Evolutionary conservation across 2,113 vertebrate species (phyloP).

Genomic region (Cryptotis parvus): DNA sequence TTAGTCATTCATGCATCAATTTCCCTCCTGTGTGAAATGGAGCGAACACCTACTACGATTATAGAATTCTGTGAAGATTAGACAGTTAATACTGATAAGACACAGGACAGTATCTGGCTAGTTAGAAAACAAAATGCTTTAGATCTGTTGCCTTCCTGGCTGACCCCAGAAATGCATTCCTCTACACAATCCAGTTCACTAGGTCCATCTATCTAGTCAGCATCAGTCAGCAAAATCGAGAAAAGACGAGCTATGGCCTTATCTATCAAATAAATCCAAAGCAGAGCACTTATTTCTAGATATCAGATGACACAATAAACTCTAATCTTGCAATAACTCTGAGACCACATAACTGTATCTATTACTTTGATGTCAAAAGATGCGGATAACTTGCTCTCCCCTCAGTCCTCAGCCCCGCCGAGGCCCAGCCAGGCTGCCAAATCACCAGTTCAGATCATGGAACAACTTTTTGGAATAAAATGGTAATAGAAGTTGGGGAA

Average conservation of each 20-base stretch:
- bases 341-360: not conserved
- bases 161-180: not conserved
- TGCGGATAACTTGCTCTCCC: not conserved
- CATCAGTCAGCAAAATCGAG: not conserved
- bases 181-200: not conserved
- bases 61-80: not conserved
- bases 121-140: not conserved
- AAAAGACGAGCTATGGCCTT: not conserved
- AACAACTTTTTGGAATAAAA: not conserved
- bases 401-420: too few species aligned
- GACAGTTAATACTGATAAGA: not conserved
- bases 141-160: not conserved
- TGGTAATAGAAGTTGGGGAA: constrained; percentile 13
- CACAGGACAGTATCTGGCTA: not conserved
- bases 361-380: not conserved
- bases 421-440: not conserved
- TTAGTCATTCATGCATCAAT: not conserved
- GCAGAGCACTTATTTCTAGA: constrained; percentile 6
- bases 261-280: not conserved
- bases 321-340: not conserved
- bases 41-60: not conserved
- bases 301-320: not conserved
- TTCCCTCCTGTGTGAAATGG: constrained; percentile 5
- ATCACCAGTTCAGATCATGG: not conserved
- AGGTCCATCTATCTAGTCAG: not conserved